Evolutionary conservation across 2,113 vertebrate species (phyloP).

Genomic region (Electrona antarctica): DNA sequence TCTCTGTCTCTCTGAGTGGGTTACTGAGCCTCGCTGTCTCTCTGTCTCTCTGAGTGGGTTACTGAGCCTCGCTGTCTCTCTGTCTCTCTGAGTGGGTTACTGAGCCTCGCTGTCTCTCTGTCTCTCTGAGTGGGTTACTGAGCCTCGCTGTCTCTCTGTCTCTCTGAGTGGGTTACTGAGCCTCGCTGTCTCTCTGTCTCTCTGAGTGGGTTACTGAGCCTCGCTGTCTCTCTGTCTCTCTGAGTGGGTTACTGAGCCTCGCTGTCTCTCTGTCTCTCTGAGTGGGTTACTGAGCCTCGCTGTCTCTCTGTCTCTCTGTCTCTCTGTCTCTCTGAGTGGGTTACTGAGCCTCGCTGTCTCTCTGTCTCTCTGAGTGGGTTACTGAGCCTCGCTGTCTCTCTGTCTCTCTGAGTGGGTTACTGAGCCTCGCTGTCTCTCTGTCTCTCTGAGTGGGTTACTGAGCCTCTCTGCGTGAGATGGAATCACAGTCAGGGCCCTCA

Average conservation of each 20-base stretch:
- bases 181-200: too few species aligned
- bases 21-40: conserved; percentile 38
- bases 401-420: conserved; percentile 64
- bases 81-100: conserved; percentile 64
- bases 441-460: conserved; percentile 60
- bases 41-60: conserved; percentile 66
- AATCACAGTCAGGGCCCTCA: conserved; percentile 41
- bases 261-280: conserved; percentile 69
- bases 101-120: too few species aligned
- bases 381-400: too few species aligned
- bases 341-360: conserved; percentile 38
- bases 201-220: conserved; percentile 55
- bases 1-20: conserved; percentile 68
- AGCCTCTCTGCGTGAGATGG: conserved; percentile 43
- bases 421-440: too few species aligned
- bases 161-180: conserved; percentile 56
- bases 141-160: too few species aligned
- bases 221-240: too few species aligned
- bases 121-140: conserved; percentile 60
- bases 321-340: conserved; percentile 68
- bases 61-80: too few species aligned
- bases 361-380: conserved; percentile 66
- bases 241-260: conserved; percentile 54
- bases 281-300: conserved; percentile 53
- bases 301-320: too few species aligned